Percentiles rank a stretch among this genome's conserved stretches.
Conservation (phyloP, 2,113 vertebrate genomes). For the Atherinomorus stipes region DNA sequence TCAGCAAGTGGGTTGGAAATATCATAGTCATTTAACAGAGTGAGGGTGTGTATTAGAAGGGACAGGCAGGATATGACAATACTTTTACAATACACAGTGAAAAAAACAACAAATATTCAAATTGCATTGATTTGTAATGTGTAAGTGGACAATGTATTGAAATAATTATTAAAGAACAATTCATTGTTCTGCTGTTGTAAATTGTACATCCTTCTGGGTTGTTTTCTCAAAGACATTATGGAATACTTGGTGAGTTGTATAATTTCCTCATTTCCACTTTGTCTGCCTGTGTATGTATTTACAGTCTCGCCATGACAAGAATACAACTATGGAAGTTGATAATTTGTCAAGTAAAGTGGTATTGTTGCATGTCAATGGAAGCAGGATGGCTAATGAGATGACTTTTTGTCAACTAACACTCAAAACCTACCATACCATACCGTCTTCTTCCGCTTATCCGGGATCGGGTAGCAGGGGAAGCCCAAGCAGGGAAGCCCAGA, state of each 20-base stretch:
- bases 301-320: not conserved
- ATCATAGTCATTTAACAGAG: conserved; percentile 37
- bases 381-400: not conserved
- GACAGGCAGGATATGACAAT: conserved; percentile 26
- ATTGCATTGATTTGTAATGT: conserved; percentile 73
- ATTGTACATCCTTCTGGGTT: conserved; percentile 27
- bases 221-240: not conserved
- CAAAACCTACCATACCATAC: too few relatives aligned
- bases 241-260: not conserved
- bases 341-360: conserved; percentile 1
- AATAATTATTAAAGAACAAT: conserved; percentile 76
- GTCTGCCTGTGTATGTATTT: not conserved
- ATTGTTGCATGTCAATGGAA: not conserved
- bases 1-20: conserved; percentile 39
- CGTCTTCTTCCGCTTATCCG: too few relatives aligned
- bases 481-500: too few relatives aligned
- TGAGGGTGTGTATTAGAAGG: conserved; percentile 31
- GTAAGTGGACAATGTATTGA: conserved; percentile 66
- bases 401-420: too few relatives aligned
- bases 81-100: conserved; percentile 47
- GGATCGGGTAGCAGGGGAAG: too few relatives aligned
- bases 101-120: conserved; percentile 57
- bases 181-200: conserved; percentile 10
- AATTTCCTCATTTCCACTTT: not conserved
- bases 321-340: not conserved